A percentile compares a stretch with the other conserved stretches of the same genome.
Conservation (phyloP, 2,888 invertebrate genomes). For the Pseudococcus viburni region DNA sequence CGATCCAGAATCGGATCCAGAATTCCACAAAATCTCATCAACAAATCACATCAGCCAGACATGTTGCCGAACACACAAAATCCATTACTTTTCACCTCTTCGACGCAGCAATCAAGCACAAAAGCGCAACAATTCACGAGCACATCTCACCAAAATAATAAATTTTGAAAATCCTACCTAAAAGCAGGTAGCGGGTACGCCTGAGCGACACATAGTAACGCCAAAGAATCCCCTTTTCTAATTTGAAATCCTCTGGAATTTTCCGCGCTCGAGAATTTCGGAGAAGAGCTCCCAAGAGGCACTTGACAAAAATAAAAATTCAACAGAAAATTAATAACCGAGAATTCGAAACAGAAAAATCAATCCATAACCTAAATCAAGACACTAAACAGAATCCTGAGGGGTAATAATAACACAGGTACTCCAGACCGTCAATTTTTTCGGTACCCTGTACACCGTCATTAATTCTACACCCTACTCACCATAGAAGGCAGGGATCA, state of each 20-base stretch:
- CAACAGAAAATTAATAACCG: neutral
- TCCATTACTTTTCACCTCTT: neutral
- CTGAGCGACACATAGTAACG: slow-evolving; percentile 78
- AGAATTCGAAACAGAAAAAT: neutral
- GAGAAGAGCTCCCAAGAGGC: slow-evolving; percentile 75
- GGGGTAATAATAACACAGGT: no score
- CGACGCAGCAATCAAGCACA: neutral
- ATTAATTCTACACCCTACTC: neutral
- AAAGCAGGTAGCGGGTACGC: slow-evolving; percentile 77
- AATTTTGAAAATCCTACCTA: slow-evolving; percentile 73
- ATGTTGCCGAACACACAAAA: neutral
- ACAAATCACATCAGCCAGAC: neutral
- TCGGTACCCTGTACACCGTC: slow-evolving; percentile 5
- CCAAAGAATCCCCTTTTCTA: slow-evolving; percentile 71
- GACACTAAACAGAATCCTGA: neutral
- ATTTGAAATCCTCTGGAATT: slow-evolving; percentile 76
- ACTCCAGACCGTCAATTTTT: slow-evolving; percentile 29
- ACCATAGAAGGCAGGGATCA: neutral
- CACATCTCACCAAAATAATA: neutral
- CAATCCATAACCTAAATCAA: neutral
- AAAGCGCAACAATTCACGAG: slow-evolving; percentile 12
- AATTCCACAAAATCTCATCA: neutral
- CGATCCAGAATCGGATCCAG: no score
- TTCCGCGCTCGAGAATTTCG: slow-evolving; percentile 75
- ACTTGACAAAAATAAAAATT: slow-evolving; percentile 70